phyloP scores from a whole-genome alignment of 2,888 invertebrate species.

The Mimumesa dahlbomi region DNA sequence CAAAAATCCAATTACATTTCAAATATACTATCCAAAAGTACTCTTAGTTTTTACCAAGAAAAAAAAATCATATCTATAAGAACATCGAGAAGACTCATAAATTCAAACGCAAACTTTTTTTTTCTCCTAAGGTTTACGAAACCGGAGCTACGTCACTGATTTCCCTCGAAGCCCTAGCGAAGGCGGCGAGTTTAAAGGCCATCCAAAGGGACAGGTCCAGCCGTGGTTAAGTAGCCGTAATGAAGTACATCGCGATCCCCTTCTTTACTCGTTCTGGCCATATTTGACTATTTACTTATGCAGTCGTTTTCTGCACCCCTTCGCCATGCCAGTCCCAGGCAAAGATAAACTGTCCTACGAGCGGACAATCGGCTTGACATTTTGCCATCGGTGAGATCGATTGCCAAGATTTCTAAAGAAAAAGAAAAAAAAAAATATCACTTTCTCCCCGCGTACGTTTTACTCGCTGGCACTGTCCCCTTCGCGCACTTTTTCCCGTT shows the following conservation, averaged over 20 bases:
- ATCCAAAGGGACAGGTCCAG: constrained; percentile 6
- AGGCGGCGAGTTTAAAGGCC: constrained; percentile 11
- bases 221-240: constrained; percentile 10
- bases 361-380: constrained; percentile 36
- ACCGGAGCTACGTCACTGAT: no score
- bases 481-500: constrained; percentile 35
- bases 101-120: no score
- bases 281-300: constrained; percentile 24
- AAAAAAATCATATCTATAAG: no score
- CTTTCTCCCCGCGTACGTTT: constrained; percentile 34
- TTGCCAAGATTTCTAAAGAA: constrained; percentile 51
- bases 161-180: no score
- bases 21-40: no score
- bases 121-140: no score
- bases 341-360: constrained; percentile 22
- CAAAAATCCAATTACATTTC: no score
- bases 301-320: neutral
- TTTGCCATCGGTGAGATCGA: constrained; percentile 43
- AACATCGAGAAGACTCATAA: no score
- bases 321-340: neutral
- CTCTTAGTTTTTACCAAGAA: no score
- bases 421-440: no score
- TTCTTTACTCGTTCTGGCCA: neutral
- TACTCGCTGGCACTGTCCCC: neutral
- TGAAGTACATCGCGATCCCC: constrained; percentile 19